Evolutionary conservation across 1,140 invertebrate genomes (phyloP).

Genomic region (Drosophila pseudoananassae): DNA sequence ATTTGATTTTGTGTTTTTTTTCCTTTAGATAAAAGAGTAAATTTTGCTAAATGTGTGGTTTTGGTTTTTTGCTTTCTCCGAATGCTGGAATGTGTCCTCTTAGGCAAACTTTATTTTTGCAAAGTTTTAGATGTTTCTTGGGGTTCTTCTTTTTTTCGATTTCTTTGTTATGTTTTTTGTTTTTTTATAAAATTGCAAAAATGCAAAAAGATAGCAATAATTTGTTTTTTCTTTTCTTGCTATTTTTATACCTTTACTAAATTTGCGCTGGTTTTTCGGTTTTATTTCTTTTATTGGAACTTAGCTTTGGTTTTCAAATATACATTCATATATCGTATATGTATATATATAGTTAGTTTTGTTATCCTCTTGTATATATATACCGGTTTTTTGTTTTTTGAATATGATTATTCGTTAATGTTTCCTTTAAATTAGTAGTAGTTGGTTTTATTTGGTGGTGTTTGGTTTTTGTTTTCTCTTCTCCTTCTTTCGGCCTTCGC

Average conservation of each 20-base stretch:
- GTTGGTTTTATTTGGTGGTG: slow-evolving; percentile 84
- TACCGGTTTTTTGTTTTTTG: slow-evolving; percentile 60
- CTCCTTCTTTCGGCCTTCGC: slow-evolving; percentile 6
- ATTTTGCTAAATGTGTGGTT: slow-evolving; percentile 77
- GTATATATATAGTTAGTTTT: slow-evolving; percentile 50
- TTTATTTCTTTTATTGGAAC: slow-evolving; percentile 59
- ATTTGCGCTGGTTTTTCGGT: slow-evolving; percentile 60
- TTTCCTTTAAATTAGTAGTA: slow-evolving; percentile 77
- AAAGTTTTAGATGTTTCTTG: slow-evolving; percentile 12
- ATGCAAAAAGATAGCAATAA: slow-evolving; percentile 84
- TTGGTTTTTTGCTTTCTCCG: slow-evolving; percentile 36
- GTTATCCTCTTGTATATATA: slow-evolving; percentile 65
- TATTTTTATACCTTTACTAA: slow-evolving; percentile 66
- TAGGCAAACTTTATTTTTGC: slow-evolving; percentile 24
- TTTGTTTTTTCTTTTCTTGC: slow-evolving; percentile 34
- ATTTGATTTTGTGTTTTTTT: slow-evolving; percentile 39
- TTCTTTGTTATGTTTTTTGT: slow-evolving; percentile 50
- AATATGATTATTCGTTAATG: slow-evolving; percentile 82
- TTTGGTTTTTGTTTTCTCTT: slow-evolving; percentile 69
- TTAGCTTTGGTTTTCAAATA: slow-evolving; percentile 70
- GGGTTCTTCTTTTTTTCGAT: slow-evolving; percentile 22
- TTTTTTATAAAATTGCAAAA: slow-evolving; percentile 84
- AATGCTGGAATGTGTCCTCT: slow-evolving; percentile 30
- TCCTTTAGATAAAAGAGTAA: slow-evolving; percentile 83
- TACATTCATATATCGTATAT: slow-evolving; percentile 54